Conservation (phyloP, 92 coral and sea anemone species). For the Siderastrea siderea region DNA sequence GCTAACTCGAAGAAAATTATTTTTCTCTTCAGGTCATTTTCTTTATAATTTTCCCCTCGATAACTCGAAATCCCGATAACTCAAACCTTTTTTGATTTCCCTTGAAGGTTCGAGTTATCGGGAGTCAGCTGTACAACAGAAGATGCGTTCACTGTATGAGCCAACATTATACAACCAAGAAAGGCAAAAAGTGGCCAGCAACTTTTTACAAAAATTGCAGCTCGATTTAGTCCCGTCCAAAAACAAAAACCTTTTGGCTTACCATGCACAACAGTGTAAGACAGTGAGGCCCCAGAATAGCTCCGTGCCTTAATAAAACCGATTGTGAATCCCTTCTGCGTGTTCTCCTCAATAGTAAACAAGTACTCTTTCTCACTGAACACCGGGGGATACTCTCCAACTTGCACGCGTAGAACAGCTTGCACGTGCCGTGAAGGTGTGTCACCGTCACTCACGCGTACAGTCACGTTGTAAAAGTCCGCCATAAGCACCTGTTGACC, state of each 20-base stretch:
- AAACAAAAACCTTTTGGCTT: conserved; percentile 3
- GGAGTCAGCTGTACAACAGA: too few relatives aligned
- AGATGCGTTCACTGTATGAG: too few relatives aligned
- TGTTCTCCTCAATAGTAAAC: conserved; percentile 86
- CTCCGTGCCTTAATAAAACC: conserved; percentile 85
- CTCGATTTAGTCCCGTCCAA: too few relatives aligned
- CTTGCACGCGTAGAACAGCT: conserved; percentile 70
- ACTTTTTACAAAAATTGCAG: background rate
- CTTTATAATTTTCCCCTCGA: too few relatives aligned
- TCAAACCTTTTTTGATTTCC: too few relatives aligned
- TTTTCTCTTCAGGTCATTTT: too few relatives aligned
- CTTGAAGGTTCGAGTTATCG: too few relatives aligned
- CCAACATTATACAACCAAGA: too few relatives aligned
- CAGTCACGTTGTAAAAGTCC: conserved; percentile 83
- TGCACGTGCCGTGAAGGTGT: conserved; percentile 59
- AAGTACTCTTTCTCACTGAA: conserved; percentile 77
- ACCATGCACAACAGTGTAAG: conserved; percentile 85
- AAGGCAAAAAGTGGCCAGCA: too few relatives aligned
- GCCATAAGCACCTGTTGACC: conserved; percentile 63
- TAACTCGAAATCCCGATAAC: too few relatives aligned
- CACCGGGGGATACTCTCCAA: conserved; percentile 80
- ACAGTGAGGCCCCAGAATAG: conserved; percentile 82
- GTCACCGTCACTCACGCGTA: conserved; percentile 87
- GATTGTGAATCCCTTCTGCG: conserved; percentile 75
- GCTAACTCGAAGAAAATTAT: too few relatives aligned